phyloP scores from a whole-genome alignment of 2,797 vertebrate species.

The Sylvilagus floridanus region DNA sequence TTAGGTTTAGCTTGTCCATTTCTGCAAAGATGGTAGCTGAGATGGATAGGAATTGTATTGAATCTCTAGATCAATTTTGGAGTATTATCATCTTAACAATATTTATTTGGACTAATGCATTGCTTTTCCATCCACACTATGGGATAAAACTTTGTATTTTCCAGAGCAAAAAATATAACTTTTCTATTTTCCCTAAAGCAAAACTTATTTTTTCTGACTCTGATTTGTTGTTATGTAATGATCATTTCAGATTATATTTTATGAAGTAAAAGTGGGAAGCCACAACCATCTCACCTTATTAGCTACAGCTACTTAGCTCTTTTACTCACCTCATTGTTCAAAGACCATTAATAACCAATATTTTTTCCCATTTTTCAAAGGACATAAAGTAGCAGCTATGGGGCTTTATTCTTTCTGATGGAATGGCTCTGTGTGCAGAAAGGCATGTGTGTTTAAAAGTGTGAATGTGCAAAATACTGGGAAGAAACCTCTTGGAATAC shows the following conservation, averaged over 20 bases:
- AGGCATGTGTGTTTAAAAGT: neutral
- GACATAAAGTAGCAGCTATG: neutral
- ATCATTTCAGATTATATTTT: neutral
- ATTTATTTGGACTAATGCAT: neutral
- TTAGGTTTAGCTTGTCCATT: neutral
- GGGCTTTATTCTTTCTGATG: too few relatives aligned
- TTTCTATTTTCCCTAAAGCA: conserved; percentile 4
- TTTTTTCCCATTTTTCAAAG: neutral
- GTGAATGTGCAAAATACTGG: neutral
- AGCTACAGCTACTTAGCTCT: neutral
- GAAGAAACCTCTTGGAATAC: neutral
- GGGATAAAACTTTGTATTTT: neutral
- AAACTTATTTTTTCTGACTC: neutral
- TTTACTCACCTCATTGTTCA: neutral
- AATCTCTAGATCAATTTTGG: neutral
- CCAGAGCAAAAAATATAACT: conserved; percentile 9
- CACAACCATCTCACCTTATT: neutral
- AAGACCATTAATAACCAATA: neutral
- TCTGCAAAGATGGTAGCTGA: neutral
- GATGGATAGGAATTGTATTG: neutral
- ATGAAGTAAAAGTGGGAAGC: neutral
- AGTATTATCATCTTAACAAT: neutral
- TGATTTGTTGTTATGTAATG: neutral
- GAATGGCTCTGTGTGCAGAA: neutral
- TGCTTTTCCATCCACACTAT: neutral